phyloP scores from a whole-genome alignment of 2,113 vertebrate genomes.

The Cercopithecus mona region DNA sequence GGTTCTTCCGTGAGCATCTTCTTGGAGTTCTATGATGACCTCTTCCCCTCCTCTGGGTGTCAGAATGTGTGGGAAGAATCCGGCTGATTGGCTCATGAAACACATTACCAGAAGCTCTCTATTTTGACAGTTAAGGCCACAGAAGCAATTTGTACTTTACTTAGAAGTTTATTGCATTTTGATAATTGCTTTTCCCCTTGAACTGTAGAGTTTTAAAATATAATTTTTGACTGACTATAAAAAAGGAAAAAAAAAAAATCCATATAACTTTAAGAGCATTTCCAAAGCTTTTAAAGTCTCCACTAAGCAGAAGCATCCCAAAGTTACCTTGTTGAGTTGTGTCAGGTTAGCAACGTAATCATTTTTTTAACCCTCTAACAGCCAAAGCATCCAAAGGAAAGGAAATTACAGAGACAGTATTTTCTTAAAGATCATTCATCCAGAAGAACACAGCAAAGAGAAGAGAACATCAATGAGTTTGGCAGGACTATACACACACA shows the following conservation, averaged over 20 bases:
- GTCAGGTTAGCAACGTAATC: background rate
- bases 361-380: slow-evolving; percentile 34
- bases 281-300: slow-evolving; percentile 69
- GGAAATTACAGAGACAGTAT: background rate
- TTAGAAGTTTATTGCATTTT: slow-evolving; percentile 77
- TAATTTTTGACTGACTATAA: slow-evolving; percentile 74
- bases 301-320: slow-evolving; percentile 39
- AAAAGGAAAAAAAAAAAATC: slow-evolving; percentile 66
- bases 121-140: slow-evolving; percentile 67
- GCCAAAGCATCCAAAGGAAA: background rate
- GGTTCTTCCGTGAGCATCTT: background rate
- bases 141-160: slow-evolving; percentile 71
- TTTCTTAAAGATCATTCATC: background rate
- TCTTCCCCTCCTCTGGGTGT: background rate
- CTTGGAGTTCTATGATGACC: slow-evolving; percentile 5
- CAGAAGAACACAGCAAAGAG: background rate
- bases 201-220: slow-evolving; percentile 76
- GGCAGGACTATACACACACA: background rate
- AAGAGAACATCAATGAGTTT: background rate
- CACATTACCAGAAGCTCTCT: slow-evolving; percentile 61
- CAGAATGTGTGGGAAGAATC: slow-evolving; percentile 15
- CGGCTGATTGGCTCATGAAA: slow-evolving; percentile 55
- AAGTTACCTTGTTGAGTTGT: slow-evolving; percentile 64
- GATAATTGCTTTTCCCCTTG: slow-evolving; percentile 75
- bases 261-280: slow-evolving; percentile 72